Conservation (phyloP, 1,140 invertebrate genomes). For the Saccostrea echinata region DNA sequence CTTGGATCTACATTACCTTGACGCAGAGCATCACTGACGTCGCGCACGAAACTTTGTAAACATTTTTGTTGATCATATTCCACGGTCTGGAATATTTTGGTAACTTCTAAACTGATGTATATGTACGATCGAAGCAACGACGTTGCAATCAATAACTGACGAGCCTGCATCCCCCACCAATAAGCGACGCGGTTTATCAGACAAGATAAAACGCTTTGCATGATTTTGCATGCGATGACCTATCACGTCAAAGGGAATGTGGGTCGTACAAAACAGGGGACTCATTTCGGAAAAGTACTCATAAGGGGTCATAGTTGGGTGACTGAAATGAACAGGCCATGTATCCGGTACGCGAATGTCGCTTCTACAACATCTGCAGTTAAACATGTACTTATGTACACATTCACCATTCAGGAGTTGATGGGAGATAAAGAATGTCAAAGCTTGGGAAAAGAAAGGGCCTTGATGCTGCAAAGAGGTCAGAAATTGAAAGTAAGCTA, state of each 20-base stretch:
- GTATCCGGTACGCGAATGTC: slow-evolving; percentile 57
- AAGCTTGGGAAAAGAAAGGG: no score
- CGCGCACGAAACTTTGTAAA: slow-evolving; percentile 54
- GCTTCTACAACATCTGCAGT: no score
- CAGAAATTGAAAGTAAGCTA: no score
- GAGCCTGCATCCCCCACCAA: slow-evolving; percentile 48
- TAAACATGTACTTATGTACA: no score
- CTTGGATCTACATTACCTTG: slow-evolving; percentile 46
- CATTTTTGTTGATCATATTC: slow-evolving; percentile 49
- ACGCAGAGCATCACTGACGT: slow-evolving; percentile 57
- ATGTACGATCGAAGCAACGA: slow-evolving; percentile 61
- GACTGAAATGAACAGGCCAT: slow-evolving; percentile 43
- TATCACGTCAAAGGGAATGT: slow-evolving; percentile 54
- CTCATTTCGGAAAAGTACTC: slow-evolving; percentile 56
- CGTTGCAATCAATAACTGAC: slow-evolving; percentile 57
- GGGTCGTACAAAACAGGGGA: slow-evolving; percentile 54
- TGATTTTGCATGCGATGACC: slow-evolving; percentile 61
- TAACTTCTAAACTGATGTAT: slow-evolving; percentile 54
- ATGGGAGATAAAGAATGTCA: no score
- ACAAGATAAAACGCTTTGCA: slow-evolving; percentile 50
- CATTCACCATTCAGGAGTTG: no score
- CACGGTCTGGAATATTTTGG: slow-evolving; percentile 57
- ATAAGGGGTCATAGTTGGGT: slow-evolving; percentile 47
- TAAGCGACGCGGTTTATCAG: slow-evolving; percentile 51
- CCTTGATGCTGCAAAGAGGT: no score